Conservation (phyloP, 2,113 vertebrate species). For the Opisthocomus hoazin region DNA sequence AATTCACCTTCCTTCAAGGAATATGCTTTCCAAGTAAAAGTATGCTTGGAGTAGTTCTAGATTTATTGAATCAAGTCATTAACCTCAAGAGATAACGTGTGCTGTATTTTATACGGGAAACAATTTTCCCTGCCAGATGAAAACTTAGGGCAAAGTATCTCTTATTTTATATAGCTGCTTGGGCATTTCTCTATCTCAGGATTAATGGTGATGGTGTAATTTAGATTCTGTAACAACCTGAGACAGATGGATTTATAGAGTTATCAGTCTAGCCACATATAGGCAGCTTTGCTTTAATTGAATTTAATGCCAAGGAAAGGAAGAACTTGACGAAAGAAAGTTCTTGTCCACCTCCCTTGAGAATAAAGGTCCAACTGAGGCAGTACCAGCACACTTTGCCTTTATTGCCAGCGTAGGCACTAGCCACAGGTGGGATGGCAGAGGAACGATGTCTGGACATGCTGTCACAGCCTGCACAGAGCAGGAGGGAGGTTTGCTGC, state of each 20-base stretch:
- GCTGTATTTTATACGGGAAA: constrained; percentile 16
- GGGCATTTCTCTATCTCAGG: background rate
- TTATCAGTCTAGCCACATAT: background rate
- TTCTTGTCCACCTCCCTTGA: background rate
- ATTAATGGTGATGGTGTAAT: constrained; percentile 33
- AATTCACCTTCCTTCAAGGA: background rate
- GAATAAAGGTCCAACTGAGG: background rate
- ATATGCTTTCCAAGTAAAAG: background rate
- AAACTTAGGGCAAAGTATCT: background rate
- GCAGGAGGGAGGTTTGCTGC: background rate
- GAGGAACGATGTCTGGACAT: background rate
- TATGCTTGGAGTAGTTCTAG: background rate
- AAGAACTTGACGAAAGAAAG: background rate
- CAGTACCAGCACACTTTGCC: background rate
- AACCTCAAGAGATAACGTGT: background rate
- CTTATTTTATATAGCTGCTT: background rate
- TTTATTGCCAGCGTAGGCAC: background rate
- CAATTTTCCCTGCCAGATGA: background rate
- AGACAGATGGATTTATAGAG: constrained; percentile 6
- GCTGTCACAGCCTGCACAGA: background rate
- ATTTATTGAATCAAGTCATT: background rate
- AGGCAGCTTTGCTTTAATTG: background rate
- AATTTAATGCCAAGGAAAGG: background rate
- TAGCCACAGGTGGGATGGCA: background rate
- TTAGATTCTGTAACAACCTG: constrained; percentile 3